phyloP scores from a whole-genome alignment of 2,888 invertebrate genomes.

The Thalpophila matura region DNA sequence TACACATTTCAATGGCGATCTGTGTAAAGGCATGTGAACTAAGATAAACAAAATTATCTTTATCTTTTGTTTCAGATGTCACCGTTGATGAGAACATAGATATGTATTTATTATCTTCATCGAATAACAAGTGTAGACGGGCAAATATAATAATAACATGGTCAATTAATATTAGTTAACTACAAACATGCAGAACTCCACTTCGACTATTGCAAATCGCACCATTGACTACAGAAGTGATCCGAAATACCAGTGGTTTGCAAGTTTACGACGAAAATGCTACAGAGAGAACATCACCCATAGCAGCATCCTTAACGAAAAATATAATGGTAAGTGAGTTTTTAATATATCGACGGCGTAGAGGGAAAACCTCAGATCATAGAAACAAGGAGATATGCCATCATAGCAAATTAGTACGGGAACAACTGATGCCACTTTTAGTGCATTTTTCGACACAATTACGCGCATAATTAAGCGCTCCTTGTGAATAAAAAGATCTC shows the following conservation, averaged over 20 bases:
- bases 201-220: too few relatives aligned
- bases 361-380: too few relatives aligned
- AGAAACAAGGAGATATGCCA: too few relatives aligned
- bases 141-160: slow-evolving; percentile 28
- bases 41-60: slow-evolving; percentile 58
- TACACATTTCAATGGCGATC: slow-evolving; percentile 45
- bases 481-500: too few relatives aligned
- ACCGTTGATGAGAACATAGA: slow-evolving; percentile 45
- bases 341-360: too few relatives aligned
- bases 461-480: too few relatives aligned
- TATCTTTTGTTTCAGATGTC: slow-evolving; percentile 66
- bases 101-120: slow-evolving; percentile 25
- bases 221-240: slow-evolving; percentile 30
- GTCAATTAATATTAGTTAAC: slow-evolving; percentile 7
- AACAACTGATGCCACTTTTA: too few relatives aligned
- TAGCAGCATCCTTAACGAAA: slow-evolving; percentile 43
- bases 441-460: too few relatives aligned
- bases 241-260: slow-evolving; percentile 54
- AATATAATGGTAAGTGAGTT: slow-evolving; percentile 49
- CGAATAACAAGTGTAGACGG: slow-evolving; percentile 1
- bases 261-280: slow-evolving; percentile 33
- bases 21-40: slow-evolving; percentile 41
- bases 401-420: too few relatives aligned
- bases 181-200: slow-evolving; percentile 46
- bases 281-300: slow-evolving; percentile 51